Evolutionary conservation across 35 echinoderm and acorn worm species (phyloP).

Genomic region (Antedon bifida): DNA sequence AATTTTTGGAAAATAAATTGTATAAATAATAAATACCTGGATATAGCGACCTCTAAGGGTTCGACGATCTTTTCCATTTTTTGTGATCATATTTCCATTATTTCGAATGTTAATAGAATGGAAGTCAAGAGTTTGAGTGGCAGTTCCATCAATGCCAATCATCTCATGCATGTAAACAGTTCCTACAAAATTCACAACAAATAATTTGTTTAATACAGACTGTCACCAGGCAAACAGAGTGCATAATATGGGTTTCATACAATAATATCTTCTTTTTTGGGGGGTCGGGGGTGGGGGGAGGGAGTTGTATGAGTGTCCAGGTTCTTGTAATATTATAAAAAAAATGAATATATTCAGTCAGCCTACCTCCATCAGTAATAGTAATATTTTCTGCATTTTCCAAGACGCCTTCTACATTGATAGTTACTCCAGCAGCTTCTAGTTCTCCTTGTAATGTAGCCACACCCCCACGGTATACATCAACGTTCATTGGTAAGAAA

Average conservation of each 20-base stretch:
- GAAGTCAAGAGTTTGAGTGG: constrained; percentile 52
- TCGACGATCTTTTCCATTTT: constrained; percentile 43
- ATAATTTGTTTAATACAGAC: not conserved
- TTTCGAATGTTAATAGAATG: constrained; percentile 51
- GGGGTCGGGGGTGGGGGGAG: too few relatives aligned
- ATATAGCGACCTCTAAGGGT: constrained; percentile 37
- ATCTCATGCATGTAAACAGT: constrained; percentile 87
- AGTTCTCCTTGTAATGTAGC: constrained; percentile 68
- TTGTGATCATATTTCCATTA: constrained; percentile 49
- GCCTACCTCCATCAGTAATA: constrained; percentile 62
- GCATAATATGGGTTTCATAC: not conserved
- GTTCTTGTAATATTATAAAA: too few relatives aligned
- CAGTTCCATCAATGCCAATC: constrained; percentile 53
- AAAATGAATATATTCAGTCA: not conserved
- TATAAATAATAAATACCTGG: constrained; percentile 38
- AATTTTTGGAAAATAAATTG: not conserved
- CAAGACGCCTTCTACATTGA: constrained; percentile 77
- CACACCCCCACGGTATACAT: constrained; percentile 64
- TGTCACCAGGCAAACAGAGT: not conserved
- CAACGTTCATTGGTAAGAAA: constrained; percentile 48
- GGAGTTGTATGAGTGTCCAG: too few relatives aligned
- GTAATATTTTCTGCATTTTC: constrained; percentile 62
- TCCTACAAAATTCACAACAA: constrained; percentile 14
- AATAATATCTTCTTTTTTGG: too few relatives aligned
- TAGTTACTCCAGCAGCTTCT: constrained; percentile 35